These are phyloP conservation scores for Allolobophora icterica DNA, from an alignment of 2,888 invertebrate species.

Conservation along the genomic window DNA sequence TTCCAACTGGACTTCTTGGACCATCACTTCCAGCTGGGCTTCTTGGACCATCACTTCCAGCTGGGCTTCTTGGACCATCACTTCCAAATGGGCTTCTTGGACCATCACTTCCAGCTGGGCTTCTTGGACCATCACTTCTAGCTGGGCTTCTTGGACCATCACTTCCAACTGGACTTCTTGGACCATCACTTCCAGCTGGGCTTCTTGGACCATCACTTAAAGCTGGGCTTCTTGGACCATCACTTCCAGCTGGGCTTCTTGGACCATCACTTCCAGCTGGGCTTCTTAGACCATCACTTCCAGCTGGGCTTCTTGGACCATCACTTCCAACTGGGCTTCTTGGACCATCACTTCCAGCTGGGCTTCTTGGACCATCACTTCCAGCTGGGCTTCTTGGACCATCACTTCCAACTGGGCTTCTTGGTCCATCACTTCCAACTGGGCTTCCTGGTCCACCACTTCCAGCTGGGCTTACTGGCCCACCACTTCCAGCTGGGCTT, in stretches of 20 bases:
- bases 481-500: background rate
- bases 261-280: background rate
- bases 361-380: background rate
- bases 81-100: background rate
- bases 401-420: constrained; percentile 36
- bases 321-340: background rate
- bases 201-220: background rate
- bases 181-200: background rate
- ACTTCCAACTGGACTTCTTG: background rate
- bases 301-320: background rate
- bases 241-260: background rate
- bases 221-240: background rate
- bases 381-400: background rate
- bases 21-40: background rate
- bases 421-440: constrained; percentile 24
- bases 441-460: constrained; percentile 17
- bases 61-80: background rate
- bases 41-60: background rate
- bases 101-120: background rate
- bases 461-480: background rate
- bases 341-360: background rate
- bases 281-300: background rate
- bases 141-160: background rate
- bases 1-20: background rate
- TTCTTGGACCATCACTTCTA: background rate